These are phyloP conservation scores for Bos javanicus DNA, from an alignment of 2,113 vertebrate genomes.

Conservation along the genomic window DNA sequence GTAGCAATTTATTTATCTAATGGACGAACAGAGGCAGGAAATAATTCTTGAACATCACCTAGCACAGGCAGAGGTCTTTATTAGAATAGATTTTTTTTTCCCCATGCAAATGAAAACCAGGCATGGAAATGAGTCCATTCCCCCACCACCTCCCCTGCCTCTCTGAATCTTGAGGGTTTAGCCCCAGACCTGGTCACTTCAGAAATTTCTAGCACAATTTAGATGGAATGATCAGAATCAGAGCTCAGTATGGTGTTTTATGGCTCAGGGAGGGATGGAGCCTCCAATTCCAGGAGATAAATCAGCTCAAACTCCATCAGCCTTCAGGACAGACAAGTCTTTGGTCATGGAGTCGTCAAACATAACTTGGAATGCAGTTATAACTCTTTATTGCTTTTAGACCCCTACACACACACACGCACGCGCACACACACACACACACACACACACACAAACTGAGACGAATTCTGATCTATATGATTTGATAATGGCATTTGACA, in stretches of 20 bases:
- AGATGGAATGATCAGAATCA: not conserved
- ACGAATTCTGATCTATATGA: constrained; percentile 66
- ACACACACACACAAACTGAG: constrained; percentile 38
- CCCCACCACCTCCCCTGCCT: not conserved
- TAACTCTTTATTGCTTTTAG: constrained; percentile 67
- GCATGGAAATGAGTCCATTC: not conserved
- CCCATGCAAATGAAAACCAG: constrained; percentile 45
- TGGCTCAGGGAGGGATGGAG: not conserved
- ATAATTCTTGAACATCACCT: constrained; percentile 64
- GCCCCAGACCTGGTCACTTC: not conserved
- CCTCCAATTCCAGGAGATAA: constrained; percentile 42
- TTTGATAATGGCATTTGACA: constrained; percentile 70
- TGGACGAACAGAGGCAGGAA: constrained; percentile 54
- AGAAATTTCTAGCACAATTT: not conserved
- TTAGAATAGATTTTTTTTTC: constrained; percentile 54
- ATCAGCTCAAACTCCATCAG: constrained; percentile 50
- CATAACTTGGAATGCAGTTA: constrained; percentile 65
- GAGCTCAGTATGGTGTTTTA: constrained; percentile 20
- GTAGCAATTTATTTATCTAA: constrained; percentile 74
- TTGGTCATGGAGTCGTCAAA: constrained; percentile 52
- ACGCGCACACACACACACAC: not conserved
- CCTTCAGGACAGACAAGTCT: constrained; percentile 60
- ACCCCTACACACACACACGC: not conserved
- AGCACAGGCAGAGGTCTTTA: constrained; percentile 74
- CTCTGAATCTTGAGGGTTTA: not conserved